phyloP scores from a whole-genome alignment of 2,113 vertebrate species.

The Catagonus wagneri region DNA sequence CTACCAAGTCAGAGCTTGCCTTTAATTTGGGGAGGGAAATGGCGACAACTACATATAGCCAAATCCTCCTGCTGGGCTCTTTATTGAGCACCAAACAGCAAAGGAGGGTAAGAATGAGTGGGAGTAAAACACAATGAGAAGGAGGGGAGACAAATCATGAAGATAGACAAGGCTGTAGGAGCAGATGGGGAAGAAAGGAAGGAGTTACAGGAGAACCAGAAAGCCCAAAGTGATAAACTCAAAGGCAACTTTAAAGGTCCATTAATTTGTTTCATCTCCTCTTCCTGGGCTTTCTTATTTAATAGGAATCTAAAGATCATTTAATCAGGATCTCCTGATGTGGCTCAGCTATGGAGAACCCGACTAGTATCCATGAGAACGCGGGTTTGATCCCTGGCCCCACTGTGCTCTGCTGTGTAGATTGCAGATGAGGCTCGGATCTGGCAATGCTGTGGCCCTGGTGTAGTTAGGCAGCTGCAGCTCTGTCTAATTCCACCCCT shows the following conservation, averaged over 20 bases:
- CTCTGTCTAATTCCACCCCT: no score
- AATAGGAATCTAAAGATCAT: neutral
- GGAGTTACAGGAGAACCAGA: neutral
- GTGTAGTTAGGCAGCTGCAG: no score
- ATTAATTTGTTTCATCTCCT: neutral
- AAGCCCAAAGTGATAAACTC: neutral
- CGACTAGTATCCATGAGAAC: no score
- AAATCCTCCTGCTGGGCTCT: slow-evolving; percentile 9
- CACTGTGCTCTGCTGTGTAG: no score
- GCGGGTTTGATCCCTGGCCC: no score
- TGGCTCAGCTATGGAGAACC: no score
- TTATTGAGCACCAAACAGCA: slow-evolving; percentile 35
- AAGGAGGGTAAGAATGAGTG: neutral
- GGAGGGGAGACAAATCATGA: neutral
- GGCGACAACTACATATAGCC: neutral
- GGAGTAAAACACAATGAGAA: neutral
- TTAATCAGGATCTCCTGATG: neutral
- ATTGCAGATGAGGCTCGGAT: no score
- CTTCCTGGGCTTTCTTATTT: neutral
- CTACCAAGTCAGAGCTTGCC: slow-evolving; percentile 58
- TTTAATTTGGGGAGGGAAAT: slow-evolving; percentile 60
- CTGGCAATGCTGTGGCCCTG: no score
- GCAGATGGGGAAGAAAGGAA: neutral
- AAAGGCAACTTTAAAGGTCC: neutral
- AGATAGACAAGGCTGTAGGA: neutral